Percentiles rank a stretch among this genome's conserved stretches.
These are phyloP conservation scores for Chrysocyon brachyurus DNA, from an alignment of 2,797 vertebrate genomes.

Conservation along the genomic window DNA sequence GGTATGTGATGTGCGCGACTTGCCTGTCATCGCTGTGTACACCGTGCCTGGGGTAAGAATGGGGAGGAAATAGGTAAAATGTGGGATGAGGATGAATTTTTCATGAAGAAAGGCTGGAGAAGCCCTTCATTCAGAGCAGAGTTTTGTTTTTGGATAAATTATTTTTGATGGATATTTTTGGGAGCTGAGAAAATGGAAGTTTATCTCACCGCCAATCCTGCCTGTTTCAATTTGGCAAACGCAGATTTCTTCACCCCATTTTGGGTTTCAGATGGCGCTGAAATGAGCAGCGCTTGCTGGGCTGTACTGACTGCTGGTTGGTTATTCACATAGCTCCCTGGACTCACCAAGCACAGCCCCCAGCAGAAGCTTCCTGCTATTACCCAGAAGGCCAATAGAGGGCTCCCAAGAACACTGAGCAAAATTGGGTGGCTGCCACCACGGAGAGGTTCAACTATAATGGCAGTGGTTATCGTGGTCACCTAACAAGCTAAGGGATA, in stretches of 20 bases:
- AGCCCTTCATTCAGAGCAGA: slow-evolving; percentile 28
- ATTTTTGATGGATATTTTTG: slow-evolving; percentile 76
- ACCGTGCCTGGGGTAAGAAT: neutral
- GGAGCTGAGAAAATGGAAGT: slow-evolving; percentile 79
- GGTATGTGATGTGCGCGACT: rapidly evolving
- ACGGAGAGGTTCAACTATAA: neutral
- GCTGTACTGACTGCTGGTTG: neutral
- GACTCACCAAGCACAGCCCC: neutral
- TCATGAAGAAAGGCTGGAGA: slow-evolving; percentile 51
- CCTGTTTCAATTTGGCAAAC: slow-evolving; percentile 78
- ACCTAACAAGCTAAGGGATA: neutral
- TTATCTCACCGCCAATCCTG: slow-evolving; percentile 72
- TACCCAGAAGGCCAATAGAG: slow-evolving; percentile 77
- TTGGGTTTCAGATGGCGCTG: slow-evolving; percentile 60
- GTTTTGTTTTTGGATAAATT: slow-evolving; percentile 81
- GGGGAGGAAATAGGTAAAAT: neutral
- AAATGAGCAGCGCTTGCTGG: slow-evolving; percentile 31
- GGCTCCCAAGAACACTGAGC: slow-evolving; percentile 79
- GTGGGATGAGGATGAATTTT: neutral
- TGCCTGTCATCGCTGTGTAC: rapidly evolving
- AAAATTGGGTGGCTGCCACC: neutral
- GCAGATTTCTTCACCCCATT: slow-evolving; percentile 57
- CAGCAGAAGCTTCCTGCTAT: slow-evolving; percentile 28
- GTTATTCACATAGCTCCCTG: neutral
- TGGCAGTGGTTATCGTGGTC: neutral